phyloP scores from a whole-genome alignment of 1,140 invertebrate genomes.

The Propsilocerus akamusi region DNA sequence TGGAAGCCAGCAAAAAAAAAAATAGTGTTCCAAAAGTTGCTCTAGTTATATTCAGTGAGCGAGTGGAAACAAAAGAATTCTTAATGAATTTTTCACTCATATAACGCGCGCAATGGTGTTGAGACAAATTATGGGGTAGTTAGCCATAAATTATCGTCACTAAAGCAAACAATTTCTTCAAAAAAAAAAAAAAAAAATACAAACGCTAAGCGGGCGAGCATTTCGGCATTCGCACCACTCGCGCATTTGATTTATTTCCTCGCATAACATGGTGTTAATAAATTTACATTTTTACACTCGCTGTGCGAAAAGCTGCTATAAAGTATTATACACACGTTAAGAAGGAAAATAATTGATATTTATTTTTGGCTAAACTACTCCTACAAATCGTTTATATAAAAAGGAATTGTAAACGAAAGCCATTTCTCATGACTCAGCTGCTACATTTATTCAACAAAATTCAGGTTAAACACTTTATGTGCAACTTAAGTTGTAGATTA shows the following conservation, averaged over 20 bases:
- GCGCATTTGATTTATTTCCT: constrained; percentile 1
- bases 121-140: constrained; percentile 2
- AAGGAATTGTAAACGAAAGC: no score
- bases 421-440: no score
- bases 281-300: constrained; percentile 3
- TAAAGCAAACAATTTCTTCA: background rate
- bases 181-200: background rate
- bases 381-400: background rate
- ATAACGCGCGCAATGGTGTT: background rate
- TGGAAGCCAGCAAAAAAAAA: no score
- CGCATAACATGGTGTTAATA: background rate
- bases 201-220: background rate
- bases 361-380: background rate
- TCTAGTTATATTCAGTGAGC: no score
- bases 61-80: constrained; percentile 2
- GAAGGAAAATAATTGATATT: background rate
- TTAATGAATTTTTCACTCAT: background rate
- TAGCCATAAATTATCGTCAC: constrained; percentile 2
- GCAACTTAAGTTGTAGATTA: no score
- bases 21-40: no score
- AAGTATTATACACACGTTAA: background rate
- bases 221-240: no score
- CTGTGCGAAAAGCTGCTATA: background rate
- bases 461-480: no score
- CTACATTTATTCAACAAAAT: no score